A percentile compares a stretch with the other conserved stretches of the same genome.
These are phyloP conservation scores for Drosophila antonietae DNA, from an alignment of 2,888 invertebrate species.

Conservation along the genomic window DNA sequence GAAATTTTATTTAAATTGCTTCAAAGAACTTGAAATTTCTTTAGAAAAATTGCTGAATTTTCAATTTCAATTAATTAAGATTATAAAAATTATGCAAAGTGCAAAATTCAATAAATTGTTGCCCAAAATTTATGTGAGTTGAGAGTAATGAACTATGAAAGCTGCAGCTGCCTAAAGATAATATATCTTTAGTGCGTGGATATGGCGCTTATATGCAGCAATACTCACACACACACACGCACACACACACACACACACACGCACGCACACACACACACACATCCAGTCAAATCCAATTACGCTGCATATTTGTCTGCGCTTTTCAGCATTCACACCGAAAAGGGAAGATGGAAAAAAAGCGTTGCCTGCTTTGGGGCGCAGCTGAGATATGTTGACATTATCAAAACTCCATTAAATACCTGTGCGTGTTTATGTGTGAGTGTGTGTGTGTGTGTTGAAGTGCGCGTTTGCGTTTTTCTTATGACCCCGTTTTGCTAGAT, in stretches of 20 bases:
- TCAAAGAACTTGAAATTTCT: background rate
- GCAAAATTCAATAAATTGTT: background rate
- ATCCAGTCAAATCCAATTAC: conserved; percentile 54
- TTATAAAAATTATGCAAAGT: background rate
- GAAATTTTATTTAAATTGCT: no score
- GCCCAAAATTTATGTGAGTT: background rate
- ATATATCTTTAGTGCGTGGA: background rate
- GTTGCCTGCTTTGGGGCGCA: conserved; percentile 53
- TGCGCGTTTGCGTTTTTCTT: conserved; percentile 35
- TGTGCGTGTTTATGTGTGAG: background rate
- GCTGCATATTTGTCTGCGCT: conserved; percentile 52
- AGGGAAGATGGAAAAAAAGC: conserved; percentile 23
- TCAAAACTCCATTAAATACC: conserved; percentile 53
- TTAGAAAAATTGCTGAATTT: background rate
- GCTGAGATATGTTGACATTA: conserved; percentile 49
- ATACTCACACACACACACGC: background rate
- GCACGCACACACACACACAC: conserved; percentile 1
- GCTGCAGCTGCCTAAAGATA: background rate
- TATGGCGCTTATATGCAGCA: background rate
- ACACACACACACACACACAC: background rate
- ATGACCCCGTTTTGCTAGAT: conserved; percentile 28
- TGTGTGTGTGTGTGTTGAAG: conserved; percentile 13
- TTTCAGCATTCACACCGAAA: conserved; percentile 35
- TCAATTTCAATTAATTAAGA: background rate
- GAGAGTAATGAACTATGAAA: background rate